A percentile compares a stretch with the other conserved stretches of the same genome.
Evolutionary conservation across 2,888 invertebrate species (phyloP).

Genomic region (Metopia argyrocephala): DNA sequence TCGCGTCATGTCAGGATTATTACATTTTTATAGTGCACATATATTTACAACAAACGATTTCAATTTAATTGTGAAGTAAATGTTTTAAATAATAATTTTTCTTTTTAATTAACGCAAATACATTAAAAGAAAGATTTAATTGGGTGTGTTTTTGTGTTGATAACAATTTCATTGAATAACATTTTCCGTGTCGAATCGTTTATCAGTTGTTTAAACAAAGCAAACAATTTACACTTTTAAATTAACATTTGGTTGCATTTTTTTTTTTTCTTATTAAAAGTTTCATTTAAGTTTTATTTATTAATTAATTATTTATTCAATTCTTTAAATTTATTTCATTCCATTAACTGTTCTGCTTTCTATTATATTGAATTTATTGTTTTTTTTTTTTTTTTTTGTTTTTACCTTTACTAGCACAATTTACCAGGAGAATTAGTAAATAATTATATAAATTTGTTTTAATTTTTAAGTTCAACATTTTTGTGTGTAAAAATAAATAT

Average conservation of each 20-base stretch:
- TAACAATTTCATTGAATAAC: background rate
- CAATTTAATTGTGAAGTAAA: no score
- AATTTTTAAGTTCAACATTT: constrained; percentile 11
- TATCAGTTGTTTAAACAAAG: background rate
- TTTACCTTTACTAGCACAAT: constrained; percentile 52
- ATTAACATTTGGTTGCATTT: no score
- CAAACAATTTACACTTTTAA: background rate
- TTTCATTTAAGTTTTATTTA: background rate
- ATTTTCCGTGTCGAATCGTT: background rate
- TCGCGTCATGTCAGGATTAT: no score
- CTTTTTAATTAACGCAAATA: background rate
- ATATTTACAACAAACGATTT: no score
- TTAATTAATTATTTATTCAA: background rate
- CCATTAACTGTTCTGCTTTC: no score
- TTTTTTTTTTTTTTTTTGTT: background rate
- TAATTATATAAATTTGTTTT: constrained; percentile 30
- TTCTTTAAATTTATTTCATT: background rate
- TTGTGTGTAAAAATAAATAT: background rate
- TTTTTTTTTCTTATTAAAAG: no score
- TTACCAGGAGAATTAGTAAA: constrained; percentile 31
- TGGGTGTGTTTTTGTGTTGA: background rate
- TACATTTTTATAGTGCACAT: no score
- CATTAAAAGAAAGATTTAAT: background rate
- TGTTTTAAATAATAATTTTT: no score
- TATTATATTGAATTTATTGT: background rate